Evolutionary conservation across 2,888 invertebrate species (phyloP).

Genomic region (Aphodius sticticus): DNA sequence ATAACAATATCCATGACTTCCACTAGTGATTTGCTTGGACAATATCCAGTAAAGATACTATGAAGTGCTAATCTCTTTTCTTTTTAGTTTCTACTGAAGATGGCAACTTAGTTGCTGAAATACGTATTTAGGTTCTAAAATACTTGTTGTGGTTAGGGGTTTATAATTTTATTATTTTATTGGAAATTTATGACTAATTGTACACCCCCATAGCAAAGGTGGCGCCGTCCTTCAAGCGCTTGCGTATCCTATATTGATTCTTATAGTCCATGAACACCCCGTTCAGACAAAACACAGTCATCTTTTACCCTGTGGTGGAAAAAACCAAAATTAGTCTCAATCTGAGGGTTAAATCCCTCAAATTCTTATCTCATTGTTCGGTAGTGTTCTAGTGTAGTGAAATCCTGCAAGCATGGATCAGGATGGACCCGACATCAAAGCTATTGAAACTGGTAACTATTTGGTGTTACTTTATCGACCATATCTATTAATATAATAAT

Average conservation of each 20-base stretch:
- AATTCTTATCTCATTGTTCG: conserved; percentile 27
- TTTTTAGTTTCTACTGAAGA: too few relatives aligned
- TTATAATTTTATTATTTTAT: too few relatives aligned
- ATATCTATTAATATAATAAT: neutral
- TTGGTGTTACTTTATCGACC: conserved; percentile 8
- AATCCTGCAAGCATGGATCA: conserved; percentile 58
- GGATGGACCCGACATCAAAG: conserved; percentile 68
- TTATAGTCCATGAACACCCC: conserved; percentile 44
- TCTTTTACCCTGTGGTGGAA: conserved; percentile 39
- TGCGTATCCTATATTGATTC: conserved; percentile 47
- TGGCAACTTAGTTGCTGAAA: too few relatives aligned
- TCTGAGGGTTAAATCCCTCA: conserved; percentile 43
- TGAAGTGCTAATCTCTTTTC: too few relatives aligned
- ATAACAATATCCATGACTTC: too few relatives aligned
- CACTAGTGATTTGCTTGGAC: too few relatives aligned
- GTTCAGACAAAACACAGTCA: conserved; percentile 45
- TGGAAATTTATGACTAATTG: conserved; percentile 35
- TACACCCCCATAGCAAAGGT: conserved; percentile 41
- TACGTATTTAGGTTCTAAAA: too few relatives aligned
- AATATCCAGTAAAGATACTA: too few relatives aligned
- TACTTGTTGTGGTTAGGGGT: too few relatives aligned
- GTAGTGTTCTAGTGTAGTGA: conserved; percentile 40
- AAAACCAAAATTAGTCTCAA: conserved; percentile 34
- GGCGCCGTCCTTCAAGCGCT: conserved; percentile 43
- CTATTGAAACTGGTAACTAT: conserved; percentile 63